Evolutionary conservation across 1,140 invertebrate genomes (phyloP), one percentile per base, ranked within the genome.

Genomic region (Magallana ariakensis): DNA sequence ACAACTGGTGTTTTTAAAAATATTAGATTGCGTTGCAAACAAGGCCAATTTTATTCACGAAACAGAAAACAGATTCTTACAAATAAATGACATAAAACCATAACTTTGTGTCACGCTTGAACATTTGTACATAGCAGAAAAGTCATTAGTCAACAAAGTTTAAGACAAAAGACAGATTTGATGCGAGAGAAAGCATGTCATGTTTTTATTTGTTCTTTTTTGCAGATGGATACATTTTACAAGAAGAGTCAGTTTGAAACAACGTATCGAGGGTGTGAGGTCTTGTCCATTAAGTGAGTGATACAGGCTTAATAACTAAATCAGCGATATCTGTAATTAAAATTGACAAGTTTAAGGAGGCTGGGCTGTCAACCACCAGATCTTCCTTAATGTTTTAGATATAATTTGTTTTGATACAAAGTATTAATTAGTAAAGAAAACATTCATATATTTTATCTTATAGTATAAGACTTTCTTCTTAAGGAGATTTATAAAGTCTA

Each of bases 211-310:
- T 83, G 33, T 54, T 26, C 13, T 75, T 26, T 53, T 16, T 86
- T 81, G 53, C 33, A 89, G 88, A 89, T 89, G 88, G 88, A 89
- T 56, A 46, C 53, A 13, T 89, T 62, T 62, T 89, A 89, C 46
- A 83, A 66, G 26, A 87, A 85, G 8, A 89, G 88, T 87, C 83
- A 87, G 55, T 89, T 89, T 80, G 57, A 87, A 54, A 22, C 66
- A 3, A 85, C 88, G 15, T 89, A 89, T 75, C 85, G 88, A 82
- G 88, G 88, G 1, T 89, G 88, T 83, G 88, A 89, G 58, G 86
- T 89, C 1, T 57, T 87, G 75, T 89, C 88, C 1, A 89, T 89
- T n/a, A 89, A 85, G 88, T 89, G 87, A 89, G 83, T 58, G 15
- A 46, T 46, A 4, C 33, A 2, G 33, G 5, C 33, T 46, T 46